Percentiles rank a stretch among this genome's conserved stretches.
Conservation (phyloP, 2,113 vertebrate species). For the Loxodonta africana region DNA sequence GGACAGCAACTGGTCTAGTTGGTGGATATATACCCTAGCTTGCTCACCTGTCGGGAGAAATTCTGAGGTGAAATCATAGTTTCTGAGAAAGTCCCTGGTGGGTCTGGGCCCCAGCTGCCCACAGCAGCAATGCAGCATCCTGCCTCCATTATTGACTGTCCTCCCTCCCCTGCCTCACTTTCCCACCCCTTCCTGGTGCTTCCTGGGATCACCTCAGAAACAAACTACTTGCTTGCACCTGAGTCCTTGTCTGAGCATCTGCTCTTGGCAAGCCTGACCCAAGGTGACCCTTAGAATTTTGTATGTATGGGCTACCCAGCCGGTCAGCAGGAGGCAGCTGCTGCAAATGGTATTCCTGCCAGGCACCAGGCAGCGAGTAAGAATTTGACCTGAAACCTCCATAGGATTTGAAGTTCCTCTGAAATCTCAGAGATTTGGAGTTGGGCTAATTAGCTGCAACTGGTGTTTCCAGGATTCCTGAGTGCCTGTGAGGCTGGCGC, state of each 20-base stretch:
- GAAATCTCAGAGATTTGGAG: background rate
- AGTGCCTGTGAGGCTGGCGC: background rate
- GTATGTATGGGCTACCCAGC: accelerated
- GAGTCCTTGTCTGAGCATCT: background rate
- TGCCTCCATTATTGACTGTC: background rate
- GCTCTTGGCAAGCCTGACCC: background rate
- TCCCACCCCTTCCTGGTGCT: background rate
- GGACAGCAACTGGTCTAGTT: background rate
- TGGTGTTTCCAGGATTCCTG: background rate
- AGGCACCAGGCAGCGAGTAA: accelerated
- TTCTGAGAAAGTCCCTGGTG: background rate
- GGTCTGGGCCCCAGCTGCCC: background rate
- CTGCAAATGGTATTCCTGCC: background rate
- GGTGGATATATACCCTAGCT: background rate
- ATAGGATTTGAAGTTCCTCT: background rate
- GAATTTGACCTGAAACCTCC: background rate
- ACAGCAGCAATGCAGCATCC: background rate
- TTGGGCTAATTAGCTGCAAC: background rate
- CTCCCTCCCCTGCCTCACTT: background rate
- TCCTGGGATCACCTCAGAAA: background rate
- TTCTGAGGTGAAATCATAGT: background rate
- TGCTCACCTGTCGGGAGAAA: background rate
- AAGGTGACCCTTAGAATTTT: background rate
- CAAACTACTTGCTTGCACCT: background rate
- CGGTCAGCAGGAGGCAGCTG: background rate